phyloP scores from a whole-genome alignment of 1,140 invertebrate species.

The Homalodisca vitripennis region DNA sequence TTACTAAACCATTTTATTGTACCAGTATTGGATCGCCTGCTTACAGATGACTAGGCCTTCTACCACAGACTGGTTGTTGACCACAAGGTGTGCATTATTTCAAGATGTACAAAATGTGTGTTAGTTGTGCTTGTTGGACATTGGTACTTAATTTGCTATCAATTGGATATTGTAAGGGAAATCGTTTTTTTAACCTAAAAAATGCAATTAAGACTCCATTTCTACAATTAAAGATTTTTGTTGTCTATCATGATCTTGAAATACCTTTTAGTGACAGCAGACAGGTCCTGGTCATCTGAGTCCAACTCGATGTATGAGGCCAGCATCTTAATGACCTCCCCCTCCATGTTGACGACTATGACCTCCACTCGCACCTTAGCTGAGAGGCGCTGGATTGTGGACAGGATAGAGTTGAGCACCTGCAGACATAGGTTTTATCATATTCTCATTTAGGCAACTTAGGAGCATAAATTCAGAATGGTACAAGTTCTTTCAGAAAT shows the following conservation, averaged over 20 bases:
- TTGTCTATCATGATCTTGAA: no score
- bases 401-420: conserved; percentile 48
- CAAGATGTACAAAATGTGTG: neutral
- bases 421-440: no score
- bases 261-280: conserved; percentile 49
- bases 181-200: neutral
- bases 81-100: neutral
- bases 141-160: neutral
- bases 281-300: conserved; percentile 46
- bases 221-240: neutral
- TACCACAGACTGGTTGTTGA: no score
- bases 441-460: no score
- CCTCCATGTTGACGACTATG: conserved; percentile 49
- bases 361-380: conserved; percentile 50
- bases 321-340: conserved; percentile 48
- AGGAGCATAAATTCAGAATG: no score
- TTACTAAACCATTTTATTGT: no score
- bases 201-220: neutral
- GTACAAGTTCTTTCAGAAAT: no score
- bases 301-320: conserved; percentile 47
- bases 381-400: conserved; percentile 48
- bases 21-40: no score
- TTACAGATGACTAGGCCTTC: no score
- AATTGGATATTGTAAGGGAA: no score
- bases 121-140: neutral